Conservation (phyloP, 2,797 vertebrate genomes). For the Semaprochilodus insignis region DNA sequence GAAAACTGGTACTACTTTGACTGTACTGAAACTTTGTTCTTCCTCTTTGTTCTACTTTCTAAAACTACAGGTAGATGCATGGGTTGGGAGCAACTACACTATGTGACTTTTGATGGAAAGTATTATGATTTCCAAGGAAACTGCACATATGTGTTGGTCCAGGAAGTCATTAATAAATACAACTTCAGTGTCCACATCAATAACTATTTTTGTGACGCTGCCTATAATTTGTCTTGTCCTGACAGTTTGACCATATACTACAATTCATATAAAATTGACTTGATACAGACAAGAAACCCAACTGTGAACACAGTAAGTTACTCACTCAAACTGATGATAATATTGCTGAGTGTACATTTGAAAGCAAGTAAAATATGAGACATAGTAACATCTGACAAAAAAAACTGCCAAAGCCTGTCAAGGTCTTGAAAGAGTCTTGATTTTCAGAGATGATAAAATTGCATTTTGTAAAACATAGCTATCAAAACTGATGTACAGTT, state of each 20-base stretch:
- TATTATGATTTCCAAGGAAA: conserved; percentile 92
- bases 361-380: no score
- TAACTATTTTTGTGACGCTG: conserved; percentile 83
- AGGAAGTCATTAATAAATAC: conserved; percentile 79
- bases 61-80: conserved; percentile 82
- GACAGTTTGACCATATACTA: conserved; percentile 82
- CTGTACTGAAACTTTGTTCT: conserved; percentile 7
- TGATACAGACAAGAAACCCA: conserved; percentile 60
- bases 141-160: conserved; percentile 90
- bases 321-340: not conserved
- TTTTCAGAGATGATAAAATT: no score
- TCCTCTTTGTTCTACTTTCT: not conserved
- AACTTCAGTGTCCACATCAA: conserved; percentile 84
- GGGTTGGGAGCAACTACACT: conserved; percentile 93
- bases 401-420: no score
- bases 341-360: not conserved
- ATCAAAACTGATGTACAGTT: no score
- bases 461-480: no score
- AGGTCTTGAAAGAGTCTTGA: no score
- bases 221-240: conserved; percentile 66
- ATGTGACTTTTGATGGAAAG: conserved; percentile 87
- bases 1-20: not conserved
- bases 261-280: conserved; percentile 78
- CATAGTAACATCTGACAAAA: no score
- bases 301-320: conserved; percentile 66